phyloP scores from a whole-genome alignment of 2,797 vertebrate species.

The Malacoctenus gilli region DNA sequence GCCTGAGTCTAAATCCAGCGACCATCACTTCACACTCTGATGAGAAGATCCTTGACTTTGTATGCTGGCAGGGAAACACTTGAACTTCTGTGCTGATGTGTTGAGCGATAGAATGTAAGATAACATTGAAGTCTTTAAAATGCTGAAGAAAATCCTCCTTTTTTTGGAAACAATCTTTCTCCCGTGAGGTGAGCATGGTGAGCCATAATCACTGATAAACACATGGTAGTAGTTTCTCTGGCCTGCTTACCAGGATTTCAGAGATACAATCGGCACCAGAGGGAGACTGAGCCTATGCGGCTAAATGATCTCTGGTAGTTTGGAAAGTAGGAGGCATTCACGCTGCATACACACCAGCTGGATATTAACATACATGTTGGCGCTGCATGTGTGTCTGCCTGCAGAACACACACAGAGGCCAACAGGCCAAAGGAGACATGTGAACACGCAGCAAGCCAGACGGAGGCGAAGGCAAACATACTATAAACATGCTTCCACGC shows the following conservation, averaged over 20 bases:
- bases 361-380: slow-evolving; percentile 54
- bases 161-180: slow-evolving; percentile 24
- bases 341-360: slow-evolving; percentile 51
- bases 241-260: slow-evolving; percentile 52
- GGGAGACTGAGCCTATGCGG: slow-evolving; percentile 56
- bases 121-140: slow-evolving; percentile 16
- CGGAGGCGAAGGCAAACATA: slow-evolving; percentile 12
- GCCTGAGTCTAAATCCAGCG: not conserved
- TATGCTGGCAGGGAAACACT: slow-evolving; percentile 5
- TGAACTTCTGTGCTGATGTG: not conserved
- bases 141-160: slow-evolving; percentile 12
- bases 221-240: slow-evolving; percentile 70
- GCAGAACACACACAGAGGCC: slow-evolving; percentile 59
- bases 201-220: slow-evolving; percentile 38
- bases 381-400: slow-evolving; percentile 30
- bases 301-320: slow-evolving; percentile 57
- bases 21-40: slow-evolving; percentile 2
- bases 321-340: slow-evolving; percentile 65
- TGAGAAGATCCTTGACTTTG: slow-evolving; percentile 2
- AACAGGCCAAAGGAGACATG: slow-evolving; percentile 20
- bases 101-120: not conserved
- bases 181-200: slow-evolving; percentile 32
- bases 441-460: slow-evolving; percentile 25
- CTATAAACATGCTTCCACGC: slow-evolving; percentile 28
- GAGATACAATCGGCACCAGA: slow-evolving; percentile 61